A percentile compares a stretch with the other conserved stretches of the same genome.
These are phyloP conservation scores for Gonioctena quinquepunctata DNA, from an alignment of 1,140 invertebrate genomes.

Conservation along the genomic window DNA sequence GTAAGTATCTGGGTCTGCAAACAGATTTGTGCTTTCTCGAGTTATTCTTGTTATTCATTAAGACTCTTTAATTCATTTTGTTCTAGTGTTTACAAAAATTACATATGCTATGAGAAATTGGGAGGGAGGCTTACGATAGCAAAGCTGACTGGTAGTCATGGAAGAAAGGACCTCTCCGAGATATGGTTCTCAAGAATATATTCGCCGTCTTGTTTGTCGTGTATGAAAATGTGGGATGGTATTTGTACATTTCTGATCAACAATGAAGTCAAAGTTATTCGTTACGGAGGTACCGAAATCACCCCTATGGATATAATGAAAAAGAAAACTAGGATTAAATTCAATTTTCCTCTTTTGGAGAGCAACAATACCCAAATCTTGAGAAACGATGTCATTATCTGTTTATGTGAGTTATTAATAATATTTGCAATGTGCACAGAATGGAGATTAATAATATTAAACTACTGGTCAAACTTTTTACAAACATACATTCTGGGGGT, in stretches of 20 bases:
- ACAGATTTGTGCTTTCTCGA: too few relatives aligned
- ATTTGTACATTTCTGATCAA: constrained; percentile 47
- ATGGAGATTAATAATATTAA: too few relatives aligned
- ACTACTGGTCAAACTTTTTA: too few relatives aligned
- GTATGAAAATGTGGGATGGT: constrained; percentile 48
- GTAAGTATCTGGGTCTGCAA: too few relatives aligned
- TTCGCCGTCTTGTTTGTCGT: constrained; percentile 46
- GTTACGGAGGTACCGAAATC: constrained; percentile 36
- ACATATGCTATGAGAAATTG: constrained; percentile 48
- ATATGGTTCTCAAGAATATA: constrained; percentile 50
- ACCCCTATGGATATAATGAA: constrained; percentile 36
- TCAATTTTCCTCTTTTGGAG: constrained; percentile 30
- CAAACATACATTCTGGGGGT: too few relatives aligned
- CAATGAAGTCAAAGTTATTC: constrained; percentile 42
- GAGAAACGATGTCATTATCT: constrained; percentile 46
- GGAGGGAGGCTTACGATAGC: constrained; percentile 46
- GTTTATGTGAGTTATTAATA: constrained; percentile 47
- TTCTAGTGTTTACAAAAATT: constrained; percentile 47
- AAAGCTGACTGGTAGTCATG: constrained; percentile 32
- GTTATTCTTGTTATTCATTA: too few relatives aligned
- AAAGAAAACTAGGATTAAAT: constrained; percentile 34
- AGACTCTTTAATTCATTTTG: too few relatives aligned
- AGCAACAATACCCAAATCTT: constrained; percentile 38
- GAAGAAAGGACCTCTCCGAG: constrained; percentile 37
- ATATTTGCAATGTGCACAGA: too few relatives aligned